A percentile compares a stretch with the other conserved stretches of the same genome.
Evolutionary conservation across 2,113 vertebrate species (phyloP).

Genomic region (Misgurnus mizolepis): DNA sequence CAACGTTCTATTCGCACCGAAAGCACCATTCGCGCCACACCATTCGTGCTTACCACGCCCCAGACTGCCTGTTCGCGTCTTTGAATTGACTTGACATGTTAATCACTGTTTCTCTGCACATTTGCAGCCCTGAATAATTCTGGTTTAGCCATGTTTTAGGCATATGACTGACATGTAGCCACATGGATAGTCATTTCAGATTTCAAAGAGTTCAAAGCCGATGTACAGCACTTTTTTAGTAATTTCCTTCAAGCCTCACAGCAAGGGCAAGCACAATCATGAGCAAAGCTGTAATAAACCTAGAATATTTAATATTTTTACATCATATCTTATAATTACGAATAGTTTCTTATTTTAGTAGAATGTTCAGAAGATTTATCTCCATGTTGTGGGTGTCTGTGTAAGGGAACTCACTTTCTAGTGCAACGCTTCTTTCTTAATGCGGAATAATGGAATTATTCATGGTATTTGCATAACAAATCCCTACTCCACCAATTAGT

Average conservation of each 20-base stretch:
- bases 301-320: background rate
- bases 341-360: background rate
- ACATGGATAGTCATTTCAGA: too few species aligned
- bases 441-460: constrained; percentile 52
- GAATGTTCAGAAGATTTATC: background rate
- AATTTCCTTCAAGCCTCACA: background rate
- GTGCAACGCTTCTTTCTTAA: constrained; percentile 42
- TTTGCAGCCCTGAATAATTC: background rate
- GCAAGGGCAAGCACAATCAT: background rate
- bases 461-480: constrained; percentile 47
- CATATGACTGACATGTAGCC: too few species aligned
- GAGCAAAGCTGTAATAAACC: background rate
- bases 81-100: too few species aligned
- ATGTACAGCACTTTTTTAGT: background rate
- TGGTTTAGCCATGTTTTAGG: too few species aligned
- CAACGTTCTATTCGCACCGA: too few species aligned
- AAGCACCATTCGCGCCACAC: too few species aligned
- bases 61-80: too few species aligned
- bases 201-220: background rate
- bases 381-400: background rate
- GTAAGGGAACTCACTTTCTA: constrained; percentile 7
- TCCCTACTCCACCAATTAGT: constrained; percentile 52
- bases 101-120: too few species aligned
- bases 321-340: constrained; percentile 15
- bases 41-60: too few species aligned